phyloP scores from a whole-genome alignment of 2,797 vertebrate genomes.

The Emydoidea blandingii region DNA sequence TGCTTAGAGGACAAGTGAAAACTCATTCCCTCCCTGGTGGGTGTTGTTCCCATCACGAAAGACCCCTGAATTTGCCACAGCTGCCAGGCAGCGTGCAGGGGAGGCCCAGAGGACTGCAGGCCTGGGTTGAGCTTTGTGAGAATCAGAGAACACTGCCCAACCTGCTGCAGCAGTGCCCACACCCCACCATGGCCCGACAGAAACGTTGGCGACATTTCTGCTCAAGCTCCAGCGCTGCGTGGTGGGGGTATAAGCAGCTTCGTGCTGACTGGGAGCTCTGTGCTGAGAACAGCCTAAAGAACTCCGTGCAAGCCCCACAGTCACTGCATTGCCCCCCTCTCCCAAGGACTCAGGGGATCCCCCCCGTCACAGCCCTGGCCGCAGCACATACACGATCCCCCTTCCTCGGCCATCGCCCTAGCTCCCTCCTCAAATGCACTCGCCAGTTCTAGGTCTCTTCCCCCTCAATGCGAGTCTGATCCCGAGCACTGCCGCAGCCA shows the following conservation, averaged over 20 bases:
- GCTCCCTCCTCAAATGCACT: not conserved
- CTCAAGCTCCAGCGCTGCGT: not conserved
- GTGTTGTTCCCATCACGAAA: not conserved
- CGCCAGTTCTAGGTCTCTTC: not conserved
- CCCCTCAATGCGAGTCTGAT: not conserved
- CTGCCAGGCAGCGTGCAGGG: not conserved
- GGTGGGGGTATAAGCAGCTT: not conserved
- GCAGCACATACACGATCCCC: not conserved
- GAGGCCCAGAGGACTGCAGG: not conserved
- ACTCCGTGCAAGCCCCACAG: too few species aligned
- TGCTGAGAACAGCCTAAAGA: not conserved
- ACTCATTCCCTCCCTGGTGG: not conserved
- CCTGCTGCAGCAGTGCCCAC: not conserved
- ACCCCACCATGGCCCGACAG: not conserved
- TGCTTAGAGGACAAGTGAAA: not conserved
- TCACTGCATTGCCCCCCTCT: not conserved
- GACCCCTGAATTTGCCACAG: not conserved
- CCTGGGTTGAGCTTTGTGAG: not conserved
- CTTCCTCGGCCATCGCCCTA: not conserved
- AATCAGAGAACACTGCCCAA: not conserved
- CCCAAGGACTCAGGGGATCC: not conserved
- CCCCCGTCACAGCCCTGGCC: not conserved
- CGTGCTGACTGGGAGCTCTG: not conserved
- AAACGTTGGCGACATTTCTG: not conserved
- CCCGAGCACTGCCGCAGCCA: not conserved